Evolutionary conservation across 1,140 invertebrate genomes (phyloP).

Genomic region (Neocloeon triangulifer): DNA sequence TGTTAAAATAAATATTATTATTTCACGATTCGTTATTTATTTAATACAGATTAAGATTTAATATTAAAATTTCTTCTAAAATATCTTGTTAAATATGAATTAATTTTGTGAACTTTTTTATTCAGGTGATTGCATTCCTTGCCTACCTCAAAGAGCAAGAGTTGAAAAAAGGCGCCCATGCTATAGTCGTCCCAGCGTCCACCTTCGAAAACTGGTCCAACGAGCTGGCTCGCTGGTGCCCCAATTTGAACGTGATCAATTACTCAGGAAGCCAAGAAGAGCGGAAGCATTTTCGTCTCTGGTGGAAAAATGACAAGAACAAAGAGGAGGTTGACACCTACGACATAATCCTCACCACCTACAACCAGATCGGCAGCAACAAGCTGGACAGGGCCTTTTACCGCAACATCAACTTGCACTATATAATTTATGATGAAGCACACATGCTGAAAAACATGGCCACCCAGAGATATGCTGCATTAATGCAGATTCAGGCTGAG

Average conservation of each 20-base stretch:
- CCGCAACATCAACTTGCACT: slow-evolving; percentile 67
- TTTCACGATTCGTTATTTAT: no score
- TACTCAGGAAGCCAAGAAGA: slow-evolving; percentile 81
- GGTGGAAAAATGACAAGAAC: no score
- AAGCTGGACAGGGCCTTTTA: slow-evolving; percentile 82
- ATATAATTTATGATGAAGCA: slow-evolving; percentile 90
- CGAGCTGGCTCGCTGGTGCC: slow-evolving; percentile 70
- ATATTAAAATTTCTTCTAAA: no score
- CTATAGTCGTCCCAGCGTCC: slow-evolving; percentile 80
- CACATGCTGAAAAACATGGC: slow-evolving; percentile 97
- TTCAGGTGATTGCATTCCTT: slow-evolving; percentile 68
- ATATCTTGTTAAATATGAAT: no score
- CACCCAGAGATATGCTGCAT: slow-evolving; percentile 66
- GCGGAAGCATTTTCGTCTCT: slow-evolving; percentile 44
- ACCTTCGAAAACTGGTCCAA: slow-evolving; percentile 81
- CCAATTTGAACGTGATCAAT: slow-evolving; percentile 48
- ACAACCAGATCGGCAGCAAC: slow-evolving; percentile 55
- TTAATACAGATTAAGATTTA: no score
- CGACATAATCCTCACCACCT: slow-evolving; percentile 76
- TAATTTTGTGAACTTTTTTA: no score
- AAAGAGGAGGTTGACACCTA: slow-evolving; percentile 46
- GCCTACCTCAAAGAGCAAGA: slow-evolving; percentile 59
- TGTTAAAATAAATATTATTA: no score
- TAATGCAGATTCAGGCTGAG: slow-evolving; percentile 64
- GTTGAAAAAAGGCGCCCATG: slow-evolving; percentile 37